Percentiles rank a stretch among this genome's conserved stretches.
phyloP scores from a whole-genome alignment of 1,140 invertebrate species.

The Kradibia gibbosae region DNA sequence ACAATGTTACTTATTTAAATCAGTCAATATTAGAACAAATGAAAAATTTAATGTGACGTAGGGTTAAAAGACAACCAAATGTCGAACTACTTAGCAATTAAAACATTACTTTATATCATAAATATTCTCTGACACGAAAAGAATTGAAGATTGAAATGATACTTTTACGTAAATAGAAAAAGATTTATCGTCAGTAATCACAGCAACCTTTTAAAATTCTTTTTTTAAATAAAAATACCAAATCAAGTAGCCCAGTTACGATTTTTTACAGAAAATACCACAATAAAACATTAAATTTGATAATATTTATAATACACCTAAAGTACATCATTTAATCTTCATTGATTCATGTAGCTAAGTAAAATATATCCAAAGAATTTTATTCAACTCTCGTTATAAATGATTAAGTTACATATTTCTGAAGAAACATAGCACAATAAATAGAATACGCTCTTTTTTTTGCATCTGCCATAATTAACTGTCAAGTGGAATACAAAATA shows the following conservation, averaged over 20 bases:
- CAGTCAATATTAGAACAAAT: not conserved
- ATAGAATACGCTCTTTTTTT: no score
- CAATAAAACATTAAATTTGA: not conserved
- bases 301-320: not conserved
- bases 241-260: no score
- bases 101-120: not conserved
- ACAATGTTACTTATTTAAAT: slow-evolving; percentile 24
- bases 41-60: not conserved
- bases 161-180: not conserved
- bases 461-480: no score
- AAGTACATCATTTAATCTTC: not conserved
- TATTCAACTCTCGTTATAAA: no score
- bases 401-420: no score
- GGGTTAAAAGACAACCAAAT: not conserved
- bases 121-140: not conserved
- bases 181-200: no score
- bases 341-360: not conserved
- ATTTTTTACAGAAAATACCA: not conserved
- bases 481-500: not conserved
- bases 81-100: not conserved
- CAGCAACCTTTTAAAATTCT: no score
- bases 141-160: not conserved
- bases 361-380: not conserved
- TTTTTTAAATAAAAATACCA: no score
- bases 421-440: no score